phyloP scores from a whole-genome alignment of 2,113 vertebrate species.

The Chloropsis cyanopogon region DNA sequence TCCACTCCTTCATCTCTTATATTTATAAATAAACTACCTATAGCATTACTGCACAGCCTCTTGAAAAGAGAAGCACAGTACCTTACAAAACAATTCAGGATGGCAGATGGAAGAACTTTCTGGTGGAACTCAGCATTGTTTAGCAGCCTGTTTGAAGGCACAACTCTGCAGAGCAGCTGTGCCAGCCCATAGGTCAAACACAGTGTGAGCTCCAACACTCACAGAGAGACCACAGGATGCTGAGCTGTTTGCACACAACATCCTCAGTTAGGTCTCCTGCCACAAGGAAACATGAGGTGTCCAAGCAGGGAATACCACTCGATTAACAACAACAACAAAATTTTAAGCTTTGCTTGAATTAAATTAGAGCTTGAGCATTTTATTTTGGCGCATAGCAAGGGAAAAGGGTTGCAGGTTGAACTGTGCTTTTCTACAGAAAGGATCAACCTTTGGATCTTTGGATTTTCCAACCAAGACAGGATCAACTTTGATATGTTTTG shows the following conservation, averaged over 20 bases:
- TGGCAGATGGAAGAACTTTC: neutral
- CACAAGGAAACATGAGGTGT: neutral
- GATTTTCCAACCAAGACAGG: neutral
- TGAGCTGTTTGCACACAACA: neutral
- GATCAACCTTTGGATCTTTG: neutral
- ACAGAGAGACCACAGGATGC: neutral
- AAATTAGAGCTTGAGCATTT: neutral
- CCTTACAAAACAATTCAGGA: neutral
- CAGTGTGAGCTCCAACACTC: neutral
- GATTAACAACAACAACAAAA: neutral
- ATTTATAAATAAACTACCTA: neutral
- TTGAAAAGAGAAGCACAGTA: neutral
- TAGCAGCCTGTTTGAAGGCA: neutral
- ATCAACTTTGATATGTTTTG: neutral
- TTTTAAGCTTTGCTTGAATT: neutral
- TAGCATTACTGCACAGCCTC: neutral
- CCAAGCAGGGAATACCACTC: neutral
- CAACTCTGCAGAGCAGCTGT: neutral
- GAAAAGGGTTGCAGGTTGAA: neutral
- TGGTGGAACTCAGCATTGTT: neutral
- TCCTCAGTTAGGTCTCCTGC: neutral
- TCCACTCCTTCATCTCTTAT: neutral
- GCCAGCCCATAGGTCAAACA: constrained; percentile 34
- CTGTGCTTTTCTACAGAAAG: neutral
- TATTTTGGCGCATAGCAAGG: neutral